Base-by-base conservation (phyloP, 1,140 invertebrate species). In the Gryon sp. region DNA sequence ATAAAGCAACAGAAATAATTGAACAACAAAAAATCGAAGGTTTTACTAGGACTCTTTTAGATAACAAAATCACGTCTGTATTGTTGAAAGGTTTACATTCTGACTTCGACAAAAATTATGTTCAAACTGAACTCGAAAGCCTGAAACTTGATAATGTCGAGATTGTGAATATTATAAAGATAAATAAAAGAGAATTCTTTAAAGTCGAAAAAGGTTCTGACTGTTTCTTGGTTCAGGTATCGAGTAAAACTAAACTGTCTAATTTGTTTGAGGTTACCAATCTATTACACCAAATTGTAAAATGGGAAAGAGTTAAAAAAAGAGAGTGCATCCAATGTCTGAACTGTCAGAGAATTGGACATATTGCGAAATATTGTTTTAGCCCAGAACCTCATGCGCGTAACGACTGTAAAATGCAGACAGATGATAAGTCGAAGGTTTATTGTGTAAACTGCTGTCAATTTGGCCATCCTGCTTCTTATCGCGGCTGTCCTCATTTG, bases 391-490 rank as follows among this genome's bases (percentile, higher is more conserved):
- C 2, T 19, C 38, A 41, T 16, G 11, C 4, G 2, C 18, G 8
- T 8, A 30, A 26, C 0, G 30, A 53, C 11, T 53, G 48, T 19
- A 19, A 20, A 36, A 36, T 4, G n/a, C 5, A 4, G 2, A 6
- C n/a, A 4, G n/a, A 2, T 2, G n/a, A 32, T 7, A 32, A 32
- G n/a, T 9, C 0, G 2, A 11, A 16, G 1, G 34, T 45, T 0
- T 55, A 34, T 18, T 59, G 24, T 3, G 32, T 14, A 3, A 57
- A 63, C 8, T 53, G 45, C 9, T 9, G 66, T 7, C 2, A 65
- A 26, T 34, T 57, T 0, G 76, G 75, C 1, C 76, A 83, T 19
- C 80, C 80, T 9, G 81, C 78, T 0, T 75, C 50, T 1, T 83
- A 80, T 26, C 65, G 52, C 34, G 78, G 78, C 2, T 83, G 78